Conservation (phyloP, 64 coral and sea anemone species). For the Montipora sp. region DNA sequence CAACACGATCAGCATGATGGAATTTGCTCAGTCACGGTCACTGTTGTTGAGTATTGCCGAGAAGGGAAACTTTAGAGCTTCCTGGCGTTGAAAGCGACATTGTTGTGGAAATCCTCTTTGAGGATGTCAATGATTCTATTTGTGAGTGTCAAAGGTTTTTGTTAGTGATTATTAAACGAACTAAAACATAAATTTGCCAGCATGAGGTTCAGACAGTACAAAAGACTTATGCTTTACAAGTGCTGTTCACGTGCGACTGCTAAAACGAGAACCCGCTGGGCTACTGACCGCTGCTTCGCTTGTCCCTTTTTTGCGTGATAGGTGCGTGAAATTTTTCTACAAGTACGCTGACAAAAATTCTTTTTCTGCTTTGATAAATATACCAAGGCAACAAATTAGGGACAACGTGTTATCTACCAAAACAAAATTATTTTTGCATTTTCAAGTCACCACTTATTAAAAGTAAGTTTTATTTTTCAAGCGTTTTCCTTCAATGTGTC, state of each 20-base stretch:
- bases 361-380: no score
- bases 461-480: background rate
- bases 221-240: background rate
- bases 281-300: background rate
- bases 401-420: no score
- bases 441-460: background rate
- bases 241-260: background rate
- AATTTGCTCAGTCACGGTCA: background rate
- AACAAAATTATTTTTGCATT: background rate
- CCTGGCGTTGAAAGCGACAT: background rate
- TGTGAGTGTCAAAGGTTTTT: background rate
- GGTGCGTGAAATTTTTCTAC: background rate
- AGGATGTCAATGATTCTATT: background rate
- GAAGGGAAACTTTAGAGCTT: background rate
- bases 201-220: no score
- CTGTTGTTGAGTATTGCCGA: background rate
- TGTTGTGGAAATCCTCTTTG: background rate
- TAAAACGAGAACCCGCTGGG: background rate
- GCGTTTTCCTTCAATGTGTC: background rate
- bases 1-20: background rate
- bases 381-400: no score
- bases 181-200: background rate
- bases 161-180: background rate
- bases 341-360: background rate
- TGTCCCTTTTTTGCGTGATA: background rate